Percentiles rank a stretch among this genome's conserved stretches.
phyloP scores from a whole-genome alignment of 2,888 invertebrate genomes.

The Metopia argyrocephala region DNA sequence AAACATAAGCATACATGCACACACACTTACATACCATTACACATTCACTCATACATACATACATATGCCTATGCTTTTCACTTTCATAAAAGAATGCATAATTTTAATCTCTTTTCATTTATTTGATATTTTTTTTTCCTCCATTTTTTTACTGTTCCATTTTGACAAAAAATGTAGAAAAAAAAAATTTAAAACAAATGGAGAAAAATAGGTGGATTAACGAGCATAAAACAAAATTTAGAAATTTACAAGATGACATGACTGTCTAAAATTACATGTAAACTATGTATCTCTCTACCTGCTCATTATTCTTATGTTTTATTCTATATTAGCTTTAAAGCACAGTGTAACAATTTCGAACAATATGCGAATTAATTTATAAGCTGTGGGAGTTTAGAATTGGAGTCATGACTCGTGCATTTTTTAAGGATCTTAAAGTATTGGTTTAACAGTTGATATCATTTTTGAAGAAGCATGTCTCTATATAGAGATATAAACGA shows the following conservation, averaged over 20 bases:
- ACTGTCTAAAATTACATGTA: conserved; percentile 29
- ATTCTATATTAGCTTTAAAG: background rate
- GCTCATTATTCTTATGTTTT: conserved; percentile 3
- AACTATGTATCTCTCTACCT: conserved; percentile 12
- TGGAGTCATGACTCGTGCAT: too few species aligned
- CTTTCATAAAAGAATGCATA: conserved; percentile 33
- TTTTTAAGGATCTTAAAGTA: too few species aligned
- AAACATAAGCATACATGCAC: too few species aligned
- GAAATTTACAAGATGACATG: conserved; percentile 58
- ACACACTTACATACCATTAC: too few species aligned
- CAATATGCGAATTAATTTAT: too few species aligned
- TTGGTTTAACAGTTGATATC: too few species aligned
- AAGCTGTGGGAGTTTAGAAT: too few species aligned
- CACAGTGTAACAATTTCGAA: conserved; percentile 39
- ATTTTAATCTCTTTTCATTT: conserved; percentile 30
- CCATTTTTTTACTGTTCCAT: conserved; percentile 2
- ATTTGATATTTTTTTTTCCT: background rate
- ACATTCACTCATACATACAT: conserved; percentile 34
- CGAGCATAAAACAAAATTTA: conserved; percentile 19
- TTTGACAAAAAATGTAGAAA: background rate
- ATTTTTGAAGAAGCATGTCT: too few species aligned
- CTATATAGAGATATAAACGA: too few species aligned
- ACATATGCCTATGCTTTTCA: conserved; percentile 26
- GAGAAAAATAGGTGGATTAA: background rate
- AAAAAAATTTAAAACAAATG: background rate